Evolutionary conservation across 2,113 vertebrate genomes (phyloP).

Genomic region (Heptranchias perlo): DNA sequence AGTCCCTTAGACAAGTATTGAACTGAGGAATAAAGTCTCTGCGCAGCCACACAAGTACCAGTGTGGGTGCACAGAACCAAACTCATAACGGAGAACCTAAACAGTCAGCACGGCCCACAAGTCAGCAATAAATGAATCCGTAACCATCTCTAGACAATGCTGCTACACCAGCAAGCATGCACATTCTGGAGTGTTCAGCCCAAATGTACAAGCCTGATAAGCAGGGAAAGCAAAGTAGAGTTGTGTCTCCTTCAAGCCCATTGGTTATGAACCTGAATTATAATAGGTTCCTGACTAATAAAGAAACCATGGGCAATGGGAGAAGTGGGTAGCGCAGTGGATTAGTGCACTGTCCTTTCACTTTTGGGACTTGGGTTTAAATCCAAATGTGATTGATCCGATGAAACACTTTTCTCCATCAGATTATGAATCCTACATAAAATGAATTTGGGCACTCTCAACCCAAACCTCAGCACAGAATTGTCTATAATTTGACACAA

Average conservation of each 20-base stretch:
- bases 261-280: background rate
- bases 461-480: background rate
- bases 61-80: no score
- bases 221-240: background rate
- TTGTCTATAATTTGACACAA: background rate
- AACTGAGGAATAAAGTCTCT: no score
- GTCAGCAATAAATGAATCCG: background rate
- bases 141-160: background rate
- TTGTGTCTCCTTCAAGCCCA: background rate
- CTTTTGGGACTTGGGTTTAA: background rate
- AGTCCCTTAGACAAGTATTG: no score
- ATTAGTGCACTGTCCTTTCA: background rate
- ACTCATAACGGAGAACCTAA: no score
- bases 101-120: no score
- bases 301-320: background rate
- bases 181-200: background rate
- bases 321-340: background rate
- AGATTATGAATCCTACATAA: background rate
- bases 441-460: background rate
- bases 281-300: background rate
- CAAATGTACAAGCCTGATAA: background rate
- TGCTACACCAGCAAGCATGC: background rate
- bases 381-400: background rate
- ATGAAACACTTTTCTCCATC: background rate
- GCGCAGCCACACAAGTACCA: no score